Conservation (phyloP, 2,888 invertebrate genomes). For the Oligia strigilis region DNA sequence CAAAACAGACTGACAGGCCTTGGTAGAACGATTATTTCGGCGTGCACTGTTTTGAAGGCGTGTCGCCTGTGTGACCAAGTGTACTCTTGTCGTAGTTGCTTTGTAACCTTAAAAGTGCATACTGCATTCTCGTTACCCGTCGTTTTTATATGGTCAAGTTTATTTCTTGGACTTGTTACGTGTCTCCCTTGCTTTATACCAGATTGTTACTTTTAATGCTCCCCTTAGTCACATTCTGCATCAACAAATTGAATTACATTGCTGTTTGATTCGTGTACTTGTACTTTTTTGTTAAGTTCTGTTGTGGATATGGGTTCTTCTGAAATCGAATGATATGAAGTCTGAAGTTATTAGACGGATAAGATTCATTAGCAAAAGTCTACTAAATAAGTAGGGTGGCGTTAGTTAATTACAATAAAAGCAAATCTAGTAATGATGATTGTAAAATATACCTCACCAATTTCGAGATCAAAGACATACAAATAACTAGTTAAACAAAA, state of each 20-base stretch:
- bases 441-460: neutral
- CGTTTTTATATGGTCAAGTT: constrained; percentile 83
- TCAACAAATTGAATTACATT: constrained; percentile 32
- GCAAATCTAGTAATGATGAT: neutral
- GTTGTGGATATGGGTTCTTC: neutral
- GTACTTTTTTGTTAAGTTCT: neutral
- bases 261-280: neutral
- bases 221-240: constrained; percentile 50
- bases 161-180: constrained; percentile 71
- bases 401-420: neutral
- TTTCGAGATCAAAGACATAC: constrained; percentile 10
- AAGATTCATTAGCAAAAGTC: neutral
- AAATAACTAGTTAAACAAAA: constrained; percentile 19
- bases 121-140: constrained; percentile 83
- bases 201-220: constrained; percentile 55
- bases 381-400: neutral
- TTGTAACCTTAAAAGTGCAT: constrained; percentile 88
- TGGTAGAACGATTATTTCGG: constrained; percentile 58
- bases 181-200: constrained; percentile 54
- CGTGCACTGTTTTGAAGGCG: constrained; percentile 55
- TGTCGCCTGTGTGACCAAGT: constrained; percentile 63
- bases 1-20: constrained; percentile 34
- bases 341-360: neutral
- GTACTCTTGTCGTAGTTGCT: constrained; percentile 73
- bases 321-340: neutral